Evolutionary conservation across 1,140 invertebrate species (phyloP).

Genomic region (Sycophaga agraensis): DNA sequence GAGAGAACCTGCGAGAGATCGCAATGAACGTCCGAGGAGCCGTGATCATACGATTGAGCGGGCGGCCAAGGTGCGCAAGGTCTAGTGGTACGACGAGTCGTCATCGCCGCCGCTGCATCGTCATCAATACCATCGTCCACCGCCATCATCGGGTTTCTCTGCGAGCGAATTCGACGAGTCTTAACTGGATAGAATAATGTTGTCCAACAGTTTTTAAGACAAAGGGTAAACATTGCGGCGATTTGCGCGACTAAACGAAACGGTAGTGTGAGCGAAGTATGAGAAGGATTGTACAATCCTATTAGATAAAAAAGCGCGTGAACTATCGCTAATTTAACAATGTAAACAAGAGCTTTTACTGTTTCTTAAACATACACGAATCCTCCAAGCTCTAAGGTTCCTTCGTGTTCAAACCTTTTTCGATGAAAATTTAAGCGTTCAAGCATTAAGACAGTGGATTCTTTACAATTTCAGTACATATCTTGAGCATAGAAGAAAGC

Average conservation of each 20-base stretch:
- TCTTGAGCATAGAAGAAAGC: slow-evolving; percentile 14
- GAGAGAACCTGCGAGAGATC: slow-evolving; percentile 46
- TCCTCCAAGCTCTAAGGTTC: slow-evolving; percentile 2
- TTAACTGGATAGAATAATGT: slow-evolving; percentile 4
- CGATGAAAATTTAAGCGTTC: background rate
- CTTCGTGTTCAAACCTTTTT: background rate
- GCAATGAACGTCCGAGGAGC: slow-evolving; percentile 42
- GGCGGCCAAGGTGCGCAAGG: slow-evolving; percentile 28
- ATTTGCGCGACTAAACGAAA: background rate
- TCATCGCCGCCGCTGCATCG: slow-evolving; percentile 2
- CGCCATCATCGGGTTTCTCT: slow-evolving; percentile 17
- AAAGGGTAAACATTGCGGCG: background rate
- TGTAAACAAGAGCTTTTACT: slow-evolving; percentile 16
- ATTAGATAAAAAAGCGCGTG: background rate
- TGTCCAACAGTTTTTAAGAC: background rate
- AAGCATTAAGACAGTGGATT: slow-evolving; percentile 4
- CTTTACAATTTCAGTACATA: slow-evolving; percentile 12
- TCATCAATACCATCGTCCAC: background rate
- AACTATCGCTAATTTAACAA: background rate
- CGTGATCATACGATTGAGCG: slow-evolving; percentile 27
- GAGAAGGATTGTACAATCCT: background rate
- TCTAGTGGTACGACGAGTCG: slow-evolving; percentile 31
- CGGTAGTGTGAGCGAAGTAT: background rate
- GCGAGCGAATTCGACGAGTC: slow-evolving; percentile 23
- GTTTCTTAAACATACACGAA: background rate